Evolutionary conservation across 1,140 invertebrate species (phyloP), one percentile per base, ranked within the genome.

Genomic region (Drosophila seguyi): DNA sequence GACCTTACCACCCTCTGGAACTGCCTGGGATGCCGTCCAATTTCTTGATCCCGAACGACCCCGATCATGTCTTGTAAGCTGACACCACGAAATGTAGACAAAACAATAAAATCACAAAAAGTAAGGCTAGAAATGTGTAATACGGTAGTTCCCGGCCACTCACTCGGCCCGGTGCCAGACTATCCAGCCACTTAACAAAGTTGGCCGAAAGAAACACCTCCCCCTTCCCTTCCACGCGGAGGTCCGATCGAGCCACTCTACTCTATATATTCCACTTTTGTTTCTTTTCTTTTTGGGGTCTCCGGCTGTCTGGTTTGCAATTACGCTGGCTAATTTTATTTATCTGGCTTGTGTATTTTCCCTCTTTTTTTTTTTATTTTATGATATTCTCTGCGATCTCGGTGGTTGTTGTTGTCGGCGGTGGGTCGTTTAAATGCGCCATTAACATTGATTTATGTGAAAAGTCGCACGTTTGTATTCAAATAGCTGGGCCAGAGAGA

Each of bases 371-470:
- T 60, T 38, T 38, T 38, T 34, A 56, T 72, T 58, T 75, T 74
- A 55, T 75, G 68, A 74, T 74, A 75, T 62, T 75, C 39, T 73
- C 27, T 58, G 72, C 38, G 47, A 29, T 41, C 38, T 58, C 56
- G 36, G 47, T 22, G 52, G 60, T 18, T 58, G 60, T 44, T 75
- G 73, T 58, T 58, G 73, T 38, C 50, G 57, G 58, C 29, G 57
- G 69, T 58, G 75, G 62, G 65, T 84, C 81, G 75, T 53, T 84
- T 84, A 73, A 84, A 76, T 81, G 81, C 81, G 72, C 77, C 73
- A 85, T 84, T 81, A 86, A 68, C 77, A 77, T 72, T 81, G 77
- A 85, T 85, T 86, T 85, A 81, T 85, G 78, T 85, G 81, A 81
- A 77, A 77, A 85, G 57, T 85, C 81, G 77, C 78, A 85, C 78